Evolutionary conservation across 2,113 vertebrate genomes (phyloP), one percentile per base, ranked within the genome.

Genomic region (Machaerirhynchus nigripectus): DNA sequence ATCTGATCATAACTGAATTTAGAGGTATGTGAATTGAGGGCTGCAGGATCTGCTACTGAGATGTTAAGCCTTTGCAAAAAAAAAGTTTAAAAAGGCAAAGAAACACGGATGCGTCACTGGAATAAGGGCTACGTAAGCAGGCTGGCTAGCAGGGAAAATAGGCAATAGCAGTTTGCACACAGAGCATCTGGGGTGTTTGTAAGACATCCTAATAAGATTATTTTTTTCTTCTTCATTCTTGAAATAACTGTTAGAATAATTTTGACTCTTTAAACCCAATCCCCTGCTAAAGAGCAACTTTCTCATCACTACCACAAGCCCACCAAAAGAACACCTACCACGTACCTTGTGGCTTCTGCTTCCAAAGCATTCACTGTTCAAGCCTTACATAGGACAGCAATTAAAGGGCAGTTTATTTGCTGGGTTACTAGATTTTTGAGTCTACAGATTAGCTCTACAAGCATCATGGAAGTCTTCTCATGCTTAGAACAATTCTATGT

Each of bases 341-440:
- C 0, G 0, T 11, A 53, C 7, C 8, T 31, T 22, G 5, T 10
- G 6, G 23, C 0, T 46, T 79, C n/a, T 56, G 6, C n/a, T 77
- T 73, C 76, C 52, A 68, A 76, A 88, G 19, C 15, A 39, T 35
- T 67, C 59, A 33, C 35, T 55, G 11, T 4, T 65, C 28, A 81
- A 63, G 33, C 1, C 4, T 35, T 79, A 44, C 31, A 30, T 1
- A 42, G 20, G 15, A 77, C 28, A 92, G 26, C 20, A 83, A 70
- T 39, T 35, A 64, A 47, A 30, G 2, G 1, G 16, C 21, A 39
- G 33, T 61, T 83, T 55, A 70, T 83, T 81, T 80, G 15, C 46
- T 55, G 20, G 2, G 13, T 70, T 86, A 30, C 17, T 63, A 47
- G 15, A 60, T 22, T 73, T 90, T 50, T 57, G 12, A 86, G 42